Percentiles rank a stretch among this genome's conserved stretches.
phyloP scores from a whole-genome alignment of 1,140 invertebrate genomes.

The Conopomorpha cramerella region DNA sequence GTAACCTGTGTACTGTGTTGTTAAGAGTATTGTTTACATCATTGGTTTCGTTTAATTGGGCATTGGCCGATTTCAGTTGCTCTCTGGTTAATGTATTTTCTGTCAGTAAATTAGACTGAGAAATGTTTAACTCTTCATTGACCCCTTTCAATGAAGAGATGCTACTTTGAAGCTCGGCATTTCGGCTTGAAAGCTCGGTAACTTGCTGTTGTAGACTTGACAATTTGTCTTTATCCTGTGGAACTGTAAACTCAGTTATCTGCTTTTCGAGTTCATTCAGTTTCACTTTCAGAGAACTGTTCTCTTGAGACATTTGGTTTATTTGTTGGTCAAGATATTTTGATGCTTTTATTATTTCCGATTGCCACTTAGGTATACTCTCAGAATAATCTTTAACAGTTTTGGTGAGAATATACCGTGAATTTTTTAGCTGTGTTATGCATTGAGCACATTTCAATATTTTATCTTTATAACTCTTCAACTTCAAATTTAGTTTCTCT shows the following conservation, averaged over 20 bases:
- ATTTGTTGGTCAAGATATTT: slow-evolving; percentile 47
- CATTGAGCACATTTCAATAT: slow-evolving; percentile 67
- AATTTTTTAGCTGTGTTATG: slow-evolving; percentile 65
- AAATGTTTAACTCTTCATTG: too few relatives aligned
- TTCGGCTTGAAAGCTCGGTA: too few relatives aligned
- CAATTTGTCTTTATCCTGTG: too few relatives aligned
- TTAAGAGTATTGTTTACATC: too few relatives aligned
- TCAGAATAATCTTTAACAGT: slow-evolving; percentile 66
- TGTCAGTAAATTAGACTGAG: too few relatives aligned
- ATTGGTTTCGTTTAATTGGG: too few relatives aligned
- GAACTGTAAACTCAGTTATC: slow-evolving; percentile 5
- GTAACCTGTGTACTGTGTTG: slow-evolving; percentile 6
- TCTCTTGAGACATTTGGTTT: slow-evolving; percentile 31
- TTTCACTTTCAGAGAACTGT: slow-evolving; percentile 26
- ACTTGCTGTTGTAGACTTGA: too few relatives aligned
- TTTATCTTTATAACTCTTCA: slow-evolving; percentile 67
- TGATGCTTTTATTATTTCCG: slow-evolving; percentile 62
- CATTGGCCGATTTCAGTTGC: too few relatives aligned
- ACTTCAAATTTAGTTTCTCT: slow-evolving; percentile 59
- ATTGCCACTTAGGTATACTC: slow-evolving; percentile 64
- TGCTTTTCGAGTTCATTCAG: slow-evolving; percentile 21
- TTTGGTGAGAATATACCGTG: slow-evolving; percentile 63
- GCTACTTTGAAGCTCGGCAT: too few relatives aligned
- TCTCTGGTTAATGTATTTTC: too few relatives aligned
- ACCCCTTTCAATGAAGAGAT: too few relatives aligned